Base-by-base conservation (phyloP, 2,888 invertebrate genomes). In the Himalopsyche kuldschensis region DNA sequence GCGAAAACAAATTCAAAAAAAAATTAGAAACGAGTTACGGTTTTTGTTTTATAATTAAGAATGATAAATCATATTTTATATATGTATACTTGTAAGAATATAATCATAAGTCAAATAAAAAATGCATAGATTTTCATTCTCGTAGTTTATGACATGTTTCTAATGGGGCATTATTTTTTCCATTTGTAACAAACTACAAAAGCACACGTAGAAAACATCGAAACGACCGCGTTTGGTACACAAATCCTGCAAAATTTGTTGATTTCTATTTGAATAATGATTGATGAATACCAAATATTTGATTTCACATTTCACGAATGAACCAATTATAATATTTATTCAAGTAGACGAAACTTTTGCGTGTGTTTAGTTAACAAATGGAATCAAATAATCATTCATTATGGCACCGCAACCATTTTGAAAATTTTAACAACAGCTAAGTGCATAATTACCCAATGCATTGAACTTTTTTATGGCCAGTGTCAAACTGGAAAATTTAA, bases 321-420 rank as follows among this genome's bases (percentile, higher is more conserved):
- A 31, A 48, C 27, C 79, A 79, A 79, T 79, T 79, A 79, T 48
- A 79, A 79, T 79, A 79, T 79, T 79, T 79, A 31, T 31, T 48
- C 47, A 55, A 55, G 20, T 20, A 55, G 55, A 20, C 1, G 6
- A 55, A 55, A 55, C 55, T 55, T 55, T 55, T 24, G 55, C 55
- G 8, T 55, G 24, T 55, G 24, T 55, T 55, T 55, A 24, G 55
- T 55, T 55, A 55, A 15, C 55, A 55, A 55, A 55, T 55, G 55
- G 55, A 55, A 55, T 24, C 55, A 24, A 55, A 55, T 55, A 55
- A 55, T 55, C 55, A 24, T 24, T 20, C 55, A 55, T 55, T 55
- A 55, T 31, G 20, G 17, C 20, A 27, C 20, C 6, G 17, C 32
- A 78, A 35, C 77, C 15, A 24, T 78, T 41, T 35, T 20, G 32